Base-by-base conservation (phyloP, 2,113 vertebrate species). In the Turdus rufiventris region DNA sequence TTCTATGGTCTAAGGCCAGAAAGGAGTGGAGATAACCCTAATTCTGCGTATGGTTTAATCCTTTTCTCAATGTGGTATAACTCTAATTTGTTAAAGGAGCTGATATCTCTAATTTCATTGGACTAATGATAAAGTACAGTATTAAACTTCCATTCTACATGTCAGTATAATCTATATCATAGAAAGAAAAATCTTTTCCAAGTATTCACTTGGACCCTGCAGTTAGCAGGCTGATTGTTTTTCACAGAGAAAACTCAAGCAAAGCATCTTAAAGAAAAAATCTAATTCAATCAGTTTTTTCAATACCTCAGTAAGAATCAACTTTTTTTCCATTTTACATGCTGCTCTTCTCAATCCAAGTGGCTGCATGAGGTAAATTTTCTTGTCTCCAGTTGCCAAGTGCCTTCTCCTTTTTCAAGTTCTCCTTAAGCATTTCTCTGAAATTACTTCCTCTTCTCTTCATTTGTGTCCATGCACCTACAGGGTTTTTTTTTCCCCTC, bases 51-150 rank as follows among this genome's bases (percentile, higher is more conserved):
- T 60, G 40, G 65, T 72, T 96, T 94, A 92, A 92, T 95, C 58
- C 73, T 95, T 94, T 94, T 89, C 77, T 92, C 73, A 50, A 65
- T 68, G 45, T 82, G 74, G 70, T 82, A 47, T 82, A 94, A 89
- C 65, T 94, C 87, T 71, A 92, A 95, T 95, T 88, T 91, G 79
- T 78, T 92, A 87, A 92, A 87, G 50, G 36, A 93, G 45, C 38
- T 92, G 73, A 72, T 94, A 92, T 75, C 70, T 87, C 36, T 87
- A 85, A 94, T 94, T 97, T 92, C 80, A 78, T 57, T 94, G 70
- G 76, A 65, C 73, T 94, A 87, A 93, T 79, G 93, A 94, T 82
- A 67, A 89, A 94, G 77, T 75, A 82, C n/a, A 82, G 58, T 63
- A 92, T 94, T 93, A 92, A 95, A 60, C 48, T 60, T 85, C 71